A percentile compares a stretch with the other conserved stretches of the same genome.
Evolutionary conservation across 2,113 vertebrate species (phyloP).

Genomic region (Nannobrachium achirus): DNA sequence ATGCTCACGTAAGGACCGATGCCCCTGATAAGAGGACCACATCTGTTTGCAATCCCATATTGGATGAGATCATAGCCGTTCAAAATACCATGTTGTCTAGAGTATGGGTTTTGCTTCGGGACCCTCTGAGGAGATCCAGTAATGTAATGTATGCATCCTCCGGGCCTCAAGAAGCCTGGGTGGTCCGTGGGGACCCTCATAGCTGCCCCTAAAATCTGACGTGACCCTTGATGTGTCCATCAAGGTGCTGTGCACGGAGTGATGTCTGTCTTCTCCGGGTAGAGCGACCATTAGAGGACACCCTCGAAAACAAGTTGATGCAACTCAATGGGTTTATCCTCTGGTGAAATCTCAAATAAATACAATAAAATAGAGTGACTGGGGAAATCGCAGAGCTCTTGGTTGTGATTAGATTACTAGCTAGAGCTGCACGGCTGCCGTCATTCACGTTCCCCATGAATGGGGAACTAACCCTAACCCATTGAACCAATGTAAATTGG

Average conservation of each 20-base stretch:
- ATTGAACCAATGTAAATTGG: constrained; percentile 39
- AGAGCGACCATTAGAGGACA: constrained; percentile 8
- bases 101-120: constrained; percentile 41
- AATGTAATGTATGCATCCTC: constrained; percentile 61
- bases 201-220: constrained; percentile 37
- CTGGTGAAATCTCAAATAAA: too few relatives aligned
- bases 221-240: constrained; percentile 41
- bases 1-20: background rate
- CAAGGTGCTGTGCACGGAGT: constrained; percentile 40
- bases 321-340: too few relatives aligned
- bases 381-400: constrained; percentile 24
- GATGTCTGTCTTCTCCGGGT: constrained; percentile 7
- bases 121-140: constrained; percentile 39
- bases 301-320: too few relatives aligned
- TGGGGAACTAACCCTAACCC: too few relatives aligned
- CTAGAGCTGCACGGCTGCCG: constrained; percentile 10
- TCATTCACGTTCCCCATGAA: constrained; percentile 27
- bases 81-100: constrained; percentile 41
- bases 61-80: constrained; percentile 67
- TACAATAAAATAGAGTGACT: too few relatives aligned
- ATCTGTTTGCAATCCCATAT: constrained; percentile 68
- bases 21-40: constrained; percentile 54
- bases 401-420: constrained; percentile 45
- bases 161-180: constrained; percentile 35
- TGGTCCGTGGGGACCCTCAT: constrained; percentile 49